Evolutionary conservation across 2,113 vertebrate species (phyloP).

Genomic region (Calypte anna): DNA sequence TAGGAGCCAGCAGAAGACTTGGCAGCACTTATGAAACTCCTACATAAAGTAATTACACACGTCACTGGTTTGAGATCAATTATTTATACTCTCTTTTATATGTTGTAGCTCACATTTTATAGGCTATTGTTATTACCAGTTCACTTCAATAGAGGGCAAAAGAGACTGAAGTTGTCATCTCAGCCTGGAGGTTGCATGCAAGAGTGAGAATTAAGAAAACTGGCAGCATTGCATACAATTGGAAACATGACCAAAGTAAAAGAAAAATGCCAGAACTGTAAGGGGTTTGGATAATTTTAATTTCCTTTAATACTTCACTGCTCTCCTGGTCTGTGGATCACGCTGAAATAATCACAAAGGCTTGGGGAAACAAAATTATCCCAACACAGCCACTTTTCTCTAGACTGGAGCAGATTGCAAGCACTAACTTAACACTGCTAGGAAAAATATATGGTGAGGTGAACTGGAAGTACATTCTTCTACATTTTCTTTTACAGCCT

Average conservation of each 20-base stretch:
- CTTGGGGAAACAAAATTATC: background rate
- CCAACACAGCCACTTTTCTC: background rate
- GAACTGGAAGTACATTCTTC: background rate
- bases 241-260: slow-evolving; percentile 34
- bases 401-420: background rate
- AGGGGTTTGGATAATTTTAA: slow-evolving; percentile 29
- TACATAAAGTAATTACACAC: slow-evolving; percentile 62
- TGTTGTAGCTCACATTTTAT: slow-evolving; percentile 33
- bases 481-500: background rate
- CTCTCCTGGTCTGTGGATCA: slow-evolving; percentile 10
- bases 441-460: background rate
- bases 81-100: slow-evolving; percentile 55
- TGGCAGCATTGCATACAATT: slow-evolving; percentile 13
- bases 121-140: slow-evolving; percentile 67
- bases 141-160: slow-evolving; percentile 76
- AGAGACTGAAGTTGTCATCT: slow-evolving; percentile 69
- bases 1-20: slow-evolving; percentile 21
- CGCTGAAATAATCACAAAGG: background rate
- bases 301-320: slow-evolving; percentile 22
- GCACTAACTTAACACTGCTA: background rate
- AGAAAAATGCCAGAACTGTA: slow-evolving; percentile 35
- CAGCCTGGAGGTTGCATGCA: background rate
- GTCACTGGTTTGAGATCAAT: slow-evolving; percentile 49
- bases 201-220: slow-evolving; percentile 40
- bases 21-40: slow-evolving; percentile 3